Evolutionary conservation across 2,113 vertebrate genomes (phyloP).

Genomic region (Corapipo altera): DNA sequence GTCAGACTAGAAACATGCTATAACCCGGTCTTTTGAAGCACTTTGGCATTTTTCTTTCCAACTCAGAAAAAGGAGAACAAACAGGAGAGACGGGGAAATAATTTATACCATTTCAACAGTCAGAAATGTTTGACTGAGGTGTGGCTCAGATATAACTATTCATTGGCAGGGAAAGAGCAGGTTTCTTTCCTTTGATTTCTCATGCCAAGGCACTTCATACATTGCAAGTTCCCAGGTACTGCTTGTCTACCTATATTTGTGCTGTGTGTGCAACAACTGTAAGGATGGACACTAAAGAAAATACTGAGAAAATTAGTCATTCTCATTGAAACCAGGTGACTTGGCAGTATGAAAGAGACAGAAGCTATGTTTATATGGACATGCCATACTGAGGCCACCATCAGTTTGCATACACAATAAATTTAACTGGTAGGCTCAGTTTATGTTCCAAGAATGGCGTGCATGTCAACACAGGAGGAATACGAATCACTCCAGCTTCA

Average conservation of each 20-base stretch:
- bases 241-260: background rate
- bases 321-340: background rate
- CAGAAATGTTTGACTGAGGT: background rate
- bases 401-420: background rate
- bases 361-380: background rate
- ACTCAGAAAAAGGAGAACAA: background rate
- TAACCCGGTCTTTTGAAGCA: background rate
- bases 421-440: background rate
- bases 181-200: background rate
- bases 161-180: background rate
- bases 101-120: background rate
- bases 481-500: background rate
- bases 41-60: background rate
- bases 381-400: background rate
- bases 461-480: background rate
- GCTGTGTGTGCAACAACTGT: background rate
- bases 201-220: background rate
- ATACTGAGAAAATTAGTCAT: background rate
- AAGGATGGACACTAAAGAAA: background rate
- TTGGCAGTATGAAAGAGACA: background rate
- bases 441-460: background rate
- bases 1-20: background rate
- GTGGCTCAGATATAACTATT: background rate
- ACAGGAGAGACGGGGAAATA: background rate
- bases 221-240: background rate